Percentiles rank a stretch among this genome's conserved stretches.
Conservation (phyloP, 1,140 invertebrate species). For the Leptestheria dahalacensis region DNA sequence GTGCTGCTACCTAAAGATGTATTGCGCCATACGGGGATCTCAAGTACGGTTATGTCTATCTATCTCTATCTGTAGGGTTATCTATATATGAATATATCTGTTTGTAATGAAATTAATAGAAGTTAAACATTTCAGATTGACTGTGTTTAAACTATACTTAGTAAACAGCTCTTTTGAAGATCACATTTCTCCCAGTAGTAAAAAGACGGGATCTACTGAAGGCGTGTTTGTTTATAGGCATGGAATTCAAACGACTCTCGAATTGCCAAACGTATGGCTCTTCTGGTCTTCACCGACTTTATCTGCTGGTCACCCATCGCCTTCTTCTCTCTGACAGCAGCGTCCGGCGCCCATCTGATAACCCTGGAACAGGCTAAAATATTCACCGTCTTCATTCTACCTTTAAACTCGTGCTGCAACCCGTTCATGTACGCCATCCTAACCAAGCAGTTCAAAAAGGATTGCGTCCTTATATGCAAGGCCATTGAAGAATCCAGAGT, state of each 20-base stretch:
- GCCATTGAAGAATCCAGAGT: constrained; percentile 84
- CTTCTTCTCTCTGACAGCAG: constrained; percentile 84
- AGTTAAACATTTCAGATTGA: too few species aligned
- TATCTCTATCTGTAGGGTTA: too few species aligned
- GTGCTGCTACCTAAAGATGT: constrained; percentile 96
- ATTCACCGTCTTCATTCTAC: constrained; percentile 87
- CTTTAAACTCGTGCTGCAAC: constrained; percentile 90
- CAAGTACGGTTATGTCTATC: too few species aligned
- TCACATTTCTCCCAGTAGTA: too few species aligned
- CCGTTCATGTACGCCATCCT: constrained; percentile 92
- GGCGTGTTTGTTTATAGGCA: constrained; percentile 36
- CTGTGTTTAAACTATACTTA: too few species aligned
- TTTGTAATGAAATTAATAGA: too few species aligned
- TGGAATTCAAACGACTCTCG: constrained; percentile 96
- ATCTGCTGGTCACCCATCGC: constrained; percentile 96
- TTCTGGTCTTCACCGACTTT: constrained; percentile 94
- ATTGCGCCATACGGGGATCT: constrained; percentile 84
- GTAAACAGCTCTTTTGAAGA: too few species aligned
- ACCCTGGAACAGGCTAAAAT: constrained; percentile 93
- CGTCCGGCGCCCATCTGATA: constrained; percentile 75
- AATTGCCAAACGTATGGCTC: constrained; percentile 91
- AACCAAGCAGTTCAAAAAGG: constrained; percentile 95
- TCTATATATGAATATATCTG: too few species aligned
- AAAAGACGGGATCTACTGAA: too few species aligned
- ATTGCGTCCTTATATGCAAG: constrained; percentile 88